Conservation (phyloP, 2,113 vertebrate species). For the Nicator chloris region DNA sequence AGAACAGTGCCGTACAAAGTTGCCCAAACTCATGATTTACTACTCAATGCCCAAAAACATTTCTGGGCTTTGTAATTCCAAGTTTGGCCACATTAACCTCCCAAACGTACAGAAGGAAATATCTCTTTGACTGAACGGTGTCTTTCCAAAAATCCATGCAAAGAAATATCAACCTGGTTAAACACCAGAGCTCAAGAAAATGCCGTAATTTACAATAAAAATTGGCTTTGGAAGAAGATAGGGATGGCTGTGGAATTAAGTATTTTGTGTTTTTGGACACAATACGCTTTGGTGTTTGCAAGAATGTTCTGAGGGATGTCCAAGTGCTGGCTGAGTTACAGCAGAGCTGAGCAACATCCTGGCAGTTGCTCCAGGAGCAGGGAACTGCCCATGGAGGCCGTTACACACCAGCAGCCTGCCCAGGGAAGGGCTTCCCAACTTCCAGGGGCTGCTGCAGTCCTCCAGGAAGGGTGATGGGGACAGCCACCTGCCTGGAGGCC, state of each 20-base stretch:
- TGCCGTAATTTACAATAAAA: background rate
- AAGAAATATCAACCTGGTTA: background rate
- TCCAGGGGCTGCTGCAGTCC: background rate
- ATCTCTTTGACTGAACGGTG: background rate
- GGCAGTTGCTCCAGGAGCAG: background rate
- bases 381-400: fast-evolving
- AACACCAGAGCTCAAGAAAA: background rate
- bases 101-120: background rate
- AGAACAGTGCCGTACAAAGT: background rate
- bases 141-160: background rate
- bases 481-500: background rate
- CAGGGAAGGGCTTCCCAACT: background rate
- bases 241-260: background rate
- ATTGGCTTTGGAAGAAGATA: background rate
- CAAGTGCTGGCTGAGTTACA: background rate
- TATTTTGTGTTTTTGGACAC: background rate
- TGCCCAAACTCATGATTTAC: background rate
- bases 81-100: background rate
- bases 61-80: background rate
- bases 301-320: background rate
- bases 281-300: background rate
- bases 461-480: background rate
- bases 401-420: fast-evolving
- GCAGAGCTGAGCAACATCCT: background rate
- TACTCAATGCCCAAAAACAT: background rate